phyloP scores from a whole-genome alignment of 2,113 vertebrate genomes.

The Siniperca knerii region DNA sequence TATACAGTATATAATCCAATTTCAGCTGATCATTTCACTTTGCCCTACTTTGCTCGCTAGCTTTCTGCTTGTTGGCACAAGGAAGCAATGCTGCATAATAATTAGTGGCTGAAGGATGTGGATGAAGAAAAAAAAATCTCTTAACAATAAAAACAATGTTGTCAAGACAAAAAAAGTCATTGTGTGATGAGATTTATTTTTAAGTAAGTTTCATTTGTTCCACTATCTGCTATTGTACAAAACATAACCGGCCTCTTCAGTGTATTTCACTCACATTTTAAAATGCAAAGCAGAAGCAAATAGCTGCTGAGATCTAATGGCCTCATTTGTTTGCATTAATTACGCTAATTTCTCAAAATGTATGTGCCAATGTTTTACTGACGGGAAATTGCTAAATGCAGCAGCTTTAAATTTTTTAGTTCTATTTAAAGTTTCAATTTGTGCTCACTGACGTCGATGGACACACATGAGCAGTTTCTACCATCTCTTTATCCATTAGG shows the following conservation, averaged over 20 bases:
- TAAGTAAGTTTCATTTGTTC: neutral
- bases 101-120: neutral
- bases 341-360: constrained; percentile 34
- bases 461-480: constrained; percentile 12
- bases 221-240: neutral
- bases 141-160: neutral
- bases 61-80: neutral
- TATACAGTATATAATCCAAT: neutral
- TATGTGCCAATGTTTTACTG: constrained; percentile 14
- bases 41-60: neutral
- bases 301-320: constrained; percentile 33
- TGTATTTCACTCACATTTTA: constrained; percentile 22
- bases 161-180: neutral
- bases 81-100: neutral
- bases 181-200: neutral
- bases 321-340: constrained; percentile 61
- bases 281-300: constrained; percentile 42
- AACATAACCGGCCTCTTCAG: neutral
- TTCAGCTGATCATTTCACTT: neutral
- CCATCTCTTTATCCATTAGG: neutral
- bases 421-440: constrained; percentile 19
- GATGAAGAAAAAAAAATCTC: neutral
- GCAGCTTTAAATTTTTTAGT: constrained; percentile 1
- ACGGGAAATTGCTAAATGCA: constrained; percentile 22
- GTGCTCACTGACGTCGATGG: neutral